Percentiles rank a stretch among this genome's conserved stretches.
phyloP scores from a whole-genome alignment of 2,797 vertebrate species.

The Catharus ustulatus region DNA sequence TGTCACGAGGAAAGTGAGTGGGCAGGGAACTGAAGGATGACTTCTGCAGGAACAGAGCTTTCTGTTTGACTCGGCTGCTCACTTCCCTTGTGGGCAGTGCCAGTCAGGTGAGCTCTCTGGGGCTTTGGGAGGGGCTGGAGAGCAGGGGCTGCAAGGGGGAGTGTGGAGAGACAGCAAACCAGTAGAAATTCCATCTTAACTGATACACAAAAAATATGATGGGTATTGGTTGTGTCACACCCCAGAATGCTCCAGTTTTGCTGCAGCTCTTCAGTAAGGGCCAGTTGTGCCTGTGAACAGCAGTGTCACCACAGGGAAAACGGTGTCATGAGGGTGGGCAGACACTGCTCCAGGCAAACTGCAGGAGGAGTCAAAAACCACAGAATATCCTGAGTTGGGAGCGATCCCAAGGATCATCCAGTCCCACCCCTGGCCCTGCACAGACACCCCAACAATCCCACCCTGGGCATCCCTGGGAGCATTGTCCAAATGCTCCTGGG shows the following conservation, averaged over 20 bases:
- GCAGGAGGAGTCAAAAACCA: neutral
- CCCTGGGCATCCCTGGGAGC: neutral
- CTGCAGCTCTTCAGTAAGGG: neutral
- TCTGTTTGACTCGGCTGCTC: neutral
- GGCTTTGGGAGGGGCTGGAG: neutral
- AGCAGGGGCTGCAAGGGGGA: neutral
- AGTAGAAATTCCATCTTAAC: neutral
- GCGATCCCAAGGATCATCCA: neutral
- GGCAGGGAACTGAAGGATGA: neutral
- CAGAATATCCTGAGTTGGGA: neutral
- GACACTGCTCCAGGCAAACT: neutral
- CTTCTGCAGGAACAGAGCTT: neutral
- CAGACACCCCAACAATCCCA: neutral
- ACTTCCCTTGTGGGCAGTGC: neutral
- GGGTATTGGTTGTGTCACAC: neutral
- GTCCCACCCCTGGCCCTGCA: neutral
- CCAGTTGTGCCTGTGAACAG: accelerated
- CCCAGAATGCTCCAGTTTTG: neutral
- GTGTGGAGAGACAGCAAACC: neutral
- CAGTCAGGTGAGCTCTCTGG: neutral
- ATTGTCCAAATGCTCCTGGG: accelerated
- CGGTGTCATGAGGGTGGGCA: neutral
- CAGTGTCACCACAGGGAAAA: neutral
- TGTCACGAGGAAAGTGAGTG: neutral
- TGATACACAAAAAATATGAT: neutral